Base-by-base conservation (phyloP, 2,888 invertebrate genomes). In the Campoplex capitator region DNA sequence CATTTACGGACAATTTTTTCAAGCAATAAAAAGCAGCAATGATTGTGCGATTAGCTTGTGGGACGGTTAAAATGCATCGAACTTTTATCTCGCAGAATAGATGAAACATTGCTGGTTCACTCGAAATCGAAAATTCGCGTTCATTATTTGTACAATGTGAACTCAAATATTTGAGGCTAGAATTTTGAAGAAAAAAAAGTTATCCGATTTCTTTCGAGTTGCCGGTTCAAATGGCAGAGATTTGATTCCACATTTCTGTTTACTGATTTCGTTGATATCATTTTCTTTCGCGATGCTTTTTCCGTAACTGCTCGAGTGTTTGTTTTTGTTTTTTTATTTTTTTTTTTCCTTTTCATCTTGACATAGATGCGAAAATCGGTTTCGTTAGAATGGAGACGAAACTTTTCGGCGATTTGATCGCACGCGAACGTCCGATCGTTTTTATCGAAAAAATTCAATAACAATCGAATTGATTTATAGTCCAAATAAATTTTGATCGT, bases 321-420 rank as follows among this genome's bases (percentile, higher is more conserved):
- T 23, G 23, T 23, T 23, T 56, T 71, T n/a, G 51, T 65, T 74
- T 23, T 62, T 62, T 65, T 74, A 23, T 62, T 62, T 56, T 62
- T 35, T 35, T 42, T 74, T 51, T 16, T 76, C 65, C 54, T 76
- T 35, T 67, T 77, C 58, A 77, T 86, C 73, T 58, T 71, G 71
- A 73, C 86, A 76, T 18, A 6, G 80, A 80, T 86, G 86, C 76
- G 28, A 51, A 83, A 51, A 83, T 83, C 78, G 74, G 83, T 83
- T 75, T 75, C 83, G 83, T 83, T 65, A 71, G 83, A 79, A 85
- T 68, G 74, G 83, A 62, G 9, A 67, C 77, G 56, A 83, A 87
- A 77, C 28, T 88, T 87, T 88, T 77, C 83, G 56, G 62, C 48
- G 71, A 80, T 77, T 71, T 65, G 32, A 81, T 62, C 38, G 48